Base-by-base conservation (phyloP, 92 coral and sea anemone species). In the Parazoanthus darwini region DNA sequence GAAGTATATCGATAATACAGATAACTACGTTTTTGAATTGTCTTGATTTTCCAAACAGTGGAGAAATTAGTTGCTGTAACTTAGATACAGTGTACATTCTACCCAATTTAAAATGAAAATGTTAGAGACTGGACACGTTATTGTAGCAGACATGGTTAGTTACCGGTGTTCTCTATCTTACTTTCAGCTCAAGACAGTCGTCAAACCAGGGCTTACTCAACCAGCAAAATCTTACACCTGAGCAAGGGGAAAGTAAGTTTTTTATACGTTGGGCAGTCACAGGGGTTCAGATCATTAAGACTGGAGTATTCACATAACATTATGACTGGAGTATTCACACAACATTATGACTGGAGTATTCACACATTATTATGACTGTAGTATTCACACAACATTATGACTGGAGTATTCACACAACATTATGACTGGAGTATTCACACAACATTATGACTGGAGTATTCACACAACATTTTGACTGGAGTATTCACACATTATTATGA, bases 171-270 rank as follows among this genome's bases (percentile, higher is more conserved):
- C 6, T 63, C 29, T 39, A 82, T 25, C 20, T 65, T 66, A 23
- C 37, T 84, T 73, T 35, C 67, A 84, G 87, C 44, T 84, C 87
- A 25, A 84, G 56, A 37, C 67, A 84, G 33, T 70, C 87, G 25
- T 84, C 87, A 35, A 84, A 70, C 79, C 87, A 84, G 36, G 87
- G 87, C 1, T 26, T 84, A 37, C 79, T 84, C 33, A 84, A 44
- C 29, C 87, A 79, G 66, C 82, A 76, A 65, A 79, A 93, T 85
- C 93, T 94, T 13, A 95, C 98, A 10, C 98, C 98, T 10, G 94
- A 94, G 88, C 96, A 96, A 92, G 98, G 99, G 84, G 98, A 96
- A 89, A 95, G 98, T 94, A 92, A 54, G 92, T 63, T 58, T 68
- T 46, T 65, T 59, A 39, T 13, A 42, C 86, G 9, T 51, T 63